Conservation (phyloP, 2,888 invertebrate genomes). For the Eubasilissa splendida region DNA sequence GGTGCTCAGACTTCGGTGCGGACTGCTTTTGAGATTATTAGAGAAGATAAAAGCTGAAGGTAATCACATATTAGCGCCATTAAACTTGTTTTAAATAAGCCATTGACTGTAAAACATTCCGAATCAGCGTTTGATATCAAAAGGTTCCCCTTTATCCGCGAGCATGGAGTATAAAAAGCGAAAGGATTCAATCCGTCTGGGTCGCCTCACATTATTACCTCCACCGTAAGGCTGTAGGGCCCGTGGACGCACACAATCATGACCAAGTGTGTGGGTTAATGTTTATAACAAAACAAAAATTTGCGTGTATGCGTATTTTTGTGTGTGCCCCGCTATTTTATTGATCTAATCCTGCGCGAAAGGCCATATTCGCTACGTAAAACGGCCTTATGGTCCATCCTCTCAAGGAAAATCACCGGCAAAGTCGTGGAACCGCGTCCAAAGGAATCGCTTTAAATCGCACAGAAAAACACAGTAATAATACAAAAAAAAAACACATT, state of each 20-base stretch:
- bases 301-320: constrained; percentile 27
- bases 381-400: constrained; percentile 38
- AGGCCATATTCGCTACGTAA: constrained; percentile 55
- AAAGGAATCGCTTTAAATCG: not conserved
- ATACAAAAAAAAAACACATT: not conserved
- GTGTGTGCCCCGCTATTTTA: constrained; percentile 49
- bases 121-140: not conserved
- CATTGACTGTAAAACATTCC: no score
- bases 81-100: no score
- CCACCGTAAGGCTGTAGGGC: not conserved
- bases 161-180: not conserved
- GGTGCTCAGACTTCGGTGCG: no score
- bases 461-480: not conserved
- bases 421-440: not conserved
- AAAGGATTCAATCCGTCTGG: not conserved
- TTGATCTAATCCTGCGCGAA: constrained; percentile 56
- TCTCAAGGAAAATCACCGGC: not conserved
- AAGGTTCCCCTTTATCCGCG: not conserved
- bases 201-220: not conserved
- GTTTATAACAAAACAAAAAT: constrained; percentile 20
- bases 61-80: no score
- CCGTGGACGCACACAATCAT: not conserved
- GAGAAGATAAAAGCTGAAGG: no score
- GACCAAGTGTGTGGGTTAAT: not conserved
- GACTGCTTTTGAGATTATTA: no score